Conservation (phyloP, 2,113 vertebrate species). For the Hymenochirus boettgeri region DNA sequence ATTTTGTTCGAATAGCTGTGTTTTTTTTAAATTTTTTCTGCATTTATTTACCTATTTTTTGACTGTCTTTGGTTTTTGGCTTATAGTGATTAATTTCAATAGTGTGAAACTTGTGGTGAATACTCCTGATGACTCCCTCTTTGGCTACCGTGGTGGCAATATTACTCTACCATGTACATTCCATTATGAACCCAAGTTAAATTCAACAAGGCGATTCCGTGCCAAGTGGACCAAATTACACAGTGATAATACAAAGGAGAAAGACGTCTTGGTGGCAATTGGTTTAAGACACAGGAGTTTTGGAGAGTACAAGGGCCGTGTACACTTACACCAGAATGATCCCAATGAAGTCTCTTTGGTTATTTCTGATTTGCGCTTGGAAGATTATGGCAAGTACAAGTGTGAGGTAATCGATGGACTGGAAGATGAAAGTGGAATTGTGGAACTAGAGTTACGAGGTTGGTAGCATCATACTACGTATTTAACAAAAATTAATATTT, state of each 20-base stretch:
- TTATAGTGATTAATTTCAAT: conserved; percentile 59
- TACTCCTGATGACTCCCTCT: conserved; percentile 64
- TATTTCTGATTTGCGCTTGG: conserved; percentile 65
- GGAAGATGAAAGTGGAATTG: conserved; percentile 80
- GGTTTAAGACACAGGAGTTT: conserved; percentile 73
- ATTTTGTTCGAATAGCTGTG: not conserved
- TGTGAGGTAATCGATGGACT: conserved; percentile 90
- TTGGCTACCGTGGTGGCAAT: conserved; percentile 69
- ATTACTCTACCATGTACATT: conserved; percentile 80
- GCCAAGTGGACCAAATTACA: conserved; percentile 88
- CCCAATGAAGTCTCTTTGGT: conserved; percentile 69
- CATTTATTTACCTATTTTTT: too few relatives aligned
- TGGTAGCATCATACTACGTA: conserved; percentile 22
- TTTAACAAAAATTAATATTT: too few relatives aligned
- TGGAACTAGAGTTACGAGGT: conserved; percentile 84
- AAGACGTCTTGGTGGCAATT: conserved; percentile 79
- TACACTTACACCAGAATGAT: conserved; percentile 54
- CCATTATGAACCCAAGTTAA: conserved; percentile 63
- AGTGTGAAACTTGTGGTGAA: conserved; percentile 76
- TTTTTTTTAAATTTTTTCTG: too few relatives aligned
- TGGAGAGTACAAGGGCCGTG: conserved; percentile 75
- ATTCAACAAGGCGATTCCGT: conserved; percentile 61
- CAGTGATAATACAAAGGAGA: conserved; percentile 61
- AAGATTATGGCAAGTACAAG: conserved; percentile 81
- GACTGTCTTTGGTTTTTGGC: too few relatives aligned